Percentiles rank a stretch among this genome's conserved stretches.
These are phyloP conservation scores for Dicrostonyx torquatus DNA, from an alignment of 2,797 vertebrate species.

Conservation along the genomic window DNA sequence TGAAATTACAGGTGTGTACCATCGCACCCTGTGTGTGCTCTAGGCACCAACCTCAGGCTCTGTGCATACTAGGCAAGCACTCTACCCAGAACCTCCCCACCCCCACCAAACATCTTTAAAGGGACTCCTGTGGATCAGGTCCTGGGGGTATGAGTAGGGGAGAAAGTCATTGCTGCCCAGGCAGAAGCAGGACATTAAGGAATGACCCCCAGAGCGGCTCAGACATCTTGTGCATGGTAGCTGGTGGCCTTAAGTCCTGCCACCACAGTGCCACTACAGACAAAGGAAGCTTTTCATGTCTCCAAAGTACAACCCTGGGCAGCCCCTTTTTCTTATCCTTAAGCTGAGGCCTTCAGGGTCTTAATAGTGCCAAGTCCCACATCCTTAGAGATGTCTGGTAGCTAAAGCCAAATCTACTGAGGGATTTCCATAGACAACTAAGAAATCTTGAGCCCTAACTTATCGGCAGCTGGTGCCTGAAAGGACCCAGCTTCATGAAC, in stretches of 20 bases:
- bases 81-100: background rate
- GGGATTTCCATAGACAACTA: background rate
- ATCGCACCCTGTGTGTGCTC: background rate
- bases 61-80: background rate
- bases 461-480: background rate
- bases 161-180: fast-evolving
- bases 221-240: background rate
- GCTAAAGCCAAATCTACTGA: background rate
- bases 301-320: fast-evolving
- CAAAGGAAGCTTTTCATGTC: background rate
- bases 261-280: background rate
- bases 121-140: fast-evolving
- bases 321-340: background rate
- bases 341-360: background rate
- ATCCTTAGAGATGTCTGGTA: background rate
- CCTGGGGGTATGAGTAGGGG: background rate
- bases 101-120: background rate
- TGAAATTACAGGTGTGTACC: background rate
- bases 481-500: background rate
- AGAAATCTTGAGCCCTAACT: background rate
- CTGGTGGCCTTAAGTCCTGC: background rate
- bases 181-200: fast-evolving
- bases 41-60: no score
- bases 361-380: background rate
- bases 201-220: background rate